phyloP scores from a whole-genome alignment of 2,113 vertebrate species.

The Psammodynastes pulverulentus region DNA sequence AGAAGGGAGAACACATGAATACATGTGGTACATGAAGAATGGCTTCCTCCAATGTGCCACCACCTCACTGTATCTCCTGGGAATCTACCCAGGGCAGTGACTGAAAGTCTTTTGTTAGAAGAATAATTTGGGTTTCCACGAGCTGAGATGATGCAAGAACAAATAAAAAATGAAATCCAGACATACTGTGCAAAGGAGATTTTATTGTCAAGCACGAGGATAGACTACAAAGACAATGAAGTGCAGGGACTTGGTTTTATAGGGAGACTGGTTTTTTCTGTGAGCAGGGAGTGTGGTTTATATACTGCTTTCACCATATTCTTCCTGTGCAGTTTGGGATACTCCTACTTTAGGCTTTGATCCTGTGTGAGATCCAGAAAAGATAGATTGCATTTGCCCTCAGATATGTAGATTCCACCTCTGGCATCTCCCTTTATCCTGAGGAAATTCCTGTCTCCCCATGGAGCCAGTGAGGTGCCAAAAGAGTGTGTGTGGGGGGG shows the following conservation, averaged over 20 bases:
- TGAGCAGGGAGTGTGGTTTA: not conserved
- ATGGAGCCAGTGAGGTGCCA: not conserved
- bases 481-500: not conserved
- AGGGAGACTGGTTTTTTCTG: too few species aligned
- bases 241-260: not conserved
- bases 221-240: not conserved
- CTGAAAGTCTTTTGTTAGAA: not conserved
- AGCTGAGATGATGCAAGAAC: not conserved
- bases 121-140: not conserved
- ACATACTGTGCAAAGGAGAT: not conserved
- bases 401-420: not conserved
- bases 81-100: not conserved
- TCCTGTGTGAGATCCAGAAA: not conserved
- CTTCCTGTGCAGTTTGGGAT: not conserved
- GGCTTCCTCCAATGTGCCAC: not conserved
- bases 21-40: not conserved
- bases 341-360: not conserved
- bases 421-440: not conserved
- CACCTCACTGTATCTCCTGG: not conserved
- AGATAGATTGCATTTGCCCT: not conserved
- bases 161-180: not conserved
- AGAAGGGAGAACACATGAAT: not conserved
- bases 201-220: not conserved
- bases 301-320: not conserved
- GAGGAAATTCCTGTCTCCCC: not conserved